A percentile compares a stretch with the other conserved stretches of the same genome.
These are phyloP conservation scores for Scytalopus superciliaris DNA, from an alignment of 2,113 vertebrate genomes.

Conservation along the genomic window DNA sequence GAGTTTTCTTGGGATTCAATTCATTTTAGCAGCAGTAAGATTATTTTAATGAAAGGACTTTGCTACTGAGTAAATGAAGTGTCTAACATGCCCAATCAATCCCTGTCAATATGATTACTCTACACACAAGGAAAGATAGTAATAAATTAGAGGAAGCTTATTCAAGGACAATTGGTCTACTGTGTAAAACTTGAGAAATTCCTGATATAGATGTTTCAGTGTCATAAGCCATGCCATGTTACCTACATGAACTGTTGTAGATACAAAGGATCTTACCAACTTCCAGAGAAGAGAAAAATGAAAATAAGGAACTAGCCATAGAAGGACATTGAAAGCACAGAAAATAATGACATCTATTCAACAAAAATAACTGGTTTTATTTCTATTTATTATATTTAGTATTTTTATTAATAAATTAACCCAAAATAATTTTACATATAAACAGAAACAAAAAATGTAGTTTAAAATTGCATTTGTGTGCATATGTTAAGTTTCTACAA, in stretches of 20 bases:
- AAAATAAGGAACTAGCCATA: not conserved
- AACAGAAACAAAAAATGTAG: not conserved
- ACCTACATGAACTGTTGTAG: constrained; percentile 1
- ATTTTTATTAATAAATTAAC: not conserved
- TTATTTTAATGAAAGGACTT: constrained; percentile 69
- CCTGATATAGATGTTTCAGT: constrained; percentile 25
- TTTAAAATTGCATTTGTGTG: not conserved
- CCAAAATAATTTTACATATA: not conserved
- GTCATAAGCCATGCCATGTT: not conserved
- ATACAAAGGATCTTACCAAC: not conserved
- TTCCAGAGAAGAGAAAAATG: constrained; percentile 1
- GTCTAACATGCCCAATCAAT: constrained; percentile 62
- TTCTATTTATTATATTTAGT: not conserved
- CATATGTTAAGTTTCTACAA: not conserved
- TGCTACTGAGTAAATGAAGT: constrained; percentile 53
- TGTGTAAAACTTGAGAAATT: constrained; percentile 29
- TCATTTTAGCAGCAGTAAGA: constrained; percentile 57
- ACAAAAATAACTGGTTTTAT: not conserved
- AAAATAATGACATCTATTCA: not conserved
- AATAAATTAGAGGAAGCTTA: constrained; percentile 65
- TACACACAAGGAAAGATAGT: constrained; percentile 27
- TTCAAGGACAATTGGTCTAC: constrained; percentile 62
- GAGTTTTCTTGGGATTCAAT: not conserved
- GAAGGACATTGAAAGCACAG: not conserved
- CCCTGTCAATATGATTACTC: constrained; percentile 55